Conservation (phyloP, 2,888 invertebrate species). For the Sinelater perroti region DNA sequence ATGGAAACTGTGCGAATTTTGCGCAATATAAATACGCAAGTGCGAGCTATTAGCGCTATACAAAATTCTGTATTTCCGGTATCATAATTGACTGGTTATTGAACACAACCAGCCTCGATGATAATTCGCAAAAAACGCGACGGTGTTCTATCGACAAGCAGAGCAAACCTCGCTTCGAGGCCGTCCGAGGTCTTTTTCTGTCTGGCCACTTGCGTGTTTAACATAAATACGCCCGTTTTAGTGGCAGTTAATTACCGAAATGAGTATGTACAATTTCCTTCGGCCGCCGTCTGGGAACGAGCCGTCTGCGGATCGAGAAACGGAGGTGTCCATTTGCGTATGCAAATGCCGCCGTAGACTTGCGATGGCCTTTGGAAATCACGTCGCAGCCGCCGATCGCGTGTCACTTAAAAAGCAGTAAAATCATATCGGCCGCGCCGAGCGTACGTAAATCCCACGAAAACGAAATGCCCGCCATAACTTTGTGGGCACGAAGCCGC, state of each 20-base stretch:
- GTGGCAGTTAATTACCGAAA: slow-evolving; percentile 30
- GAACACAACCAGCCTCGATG: slow-evolving; percentile 12
- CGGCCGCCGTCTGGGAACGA: slow-evolving; percentile 9
- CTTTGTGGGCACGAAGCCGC: slow-evolving; percentile 31
- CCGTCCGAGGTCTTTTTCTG: slow-evolving; percentile 19
- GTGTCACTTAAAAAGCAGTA: slow-evolving; percentile 32
- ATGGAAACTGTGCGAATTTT: too few relatives aligned
- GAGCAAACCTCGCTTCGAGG: slow-evolving; percentile 19
- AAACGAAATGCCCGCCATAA: slow-evolving; percentile 30
- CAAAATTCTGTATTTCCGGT: slow-evolving; percentile 13
- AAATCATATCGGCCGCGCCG: slow-evolving; percentile 29
- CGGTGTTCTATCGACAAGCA: slow-evolving; percentile 13
- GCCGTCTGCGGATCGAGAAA: slow-evolving; percentile 19
- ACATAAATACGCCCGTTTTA: slow-evolving; percentile 27
- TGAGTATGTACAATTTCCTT: slow-evolving; percentile 29
- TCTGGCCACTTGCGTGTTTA: slow-evolving; percentile 27
- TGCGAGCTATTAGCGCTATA: too few relatives aligned
- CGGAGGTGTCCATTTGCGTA: slow-evolving; percentile 9
- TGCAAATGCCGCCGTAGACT: slow-evolving; percentile 12
- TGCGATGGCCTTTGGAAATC: slow-evolving; percentile 26
- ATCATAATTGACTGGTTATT: slow-evolving; percentile 9
- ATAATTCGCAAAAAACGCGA: neutral
- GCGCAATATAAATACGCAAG: too few relatives aligned
- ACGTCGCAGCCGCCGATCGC: slow-evolving; percentile 25
- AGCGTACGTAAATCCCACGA: slow-evolving; percentile 27